A percentile compares a stretch with the other conserved stretches of the same genome.
Evolutionary conservation across 1,140 invertebrate genomes (phyloP).

Genomic region (Dinoponera quadriceps): DNA sequence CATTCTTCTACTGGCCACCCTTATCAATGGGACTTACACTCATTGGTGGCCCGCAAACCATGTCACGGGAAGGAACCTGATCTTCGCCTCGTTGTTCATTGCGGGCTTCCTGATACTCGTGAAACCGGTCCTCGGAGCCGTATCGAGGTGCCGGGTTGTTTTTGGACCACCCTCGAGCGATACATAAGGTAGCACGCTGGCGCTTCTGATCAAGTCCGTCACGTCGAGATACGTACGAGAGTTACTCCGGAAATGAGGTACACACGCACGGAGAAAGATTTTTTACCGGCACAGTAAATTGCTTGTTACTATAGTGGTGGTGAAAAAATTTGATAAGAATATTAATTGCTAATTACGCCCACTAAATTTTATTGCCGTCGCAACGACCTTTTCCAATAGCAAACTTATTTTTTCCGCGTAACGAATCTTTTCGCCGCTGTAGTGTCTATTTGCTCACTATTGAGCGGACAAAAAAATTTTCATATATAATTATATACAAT

Average conservation of each 20-base stretch:
- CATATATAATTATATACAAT: too few species aligned
- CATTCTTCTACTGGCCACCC: conserved; percentile 77
- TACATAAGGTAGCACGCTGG: conserved; percentile 5
- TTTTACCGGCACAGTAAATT: too few species aligned
- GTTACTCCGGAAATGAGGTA: not conserved
- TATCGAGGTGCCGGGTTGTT: conserved; percentile 77
- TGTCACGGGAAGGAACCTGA: conserved; percentile 71
- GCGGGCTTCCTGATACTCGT: conserved; percentile 78
- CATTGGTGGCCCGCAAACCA: conserved; percentile 74
- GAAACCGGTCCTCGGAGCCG: conserved; percentile 79
- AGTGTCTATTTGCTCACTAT: too few species aligned
- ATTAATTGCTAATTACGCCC: too few species aligned
- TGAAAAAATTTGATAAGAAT: too few species aligned
- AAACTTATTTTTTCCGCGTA: too few species aligned
- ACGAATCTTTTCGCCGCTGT: too few species aligned
- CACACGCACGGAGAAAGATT: too few species aligned
- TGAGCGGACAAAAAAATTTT: too few species aligned
- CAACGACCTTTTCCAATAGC: too few species aligned
- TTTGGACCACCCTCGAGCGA: conserved; percentile 65
- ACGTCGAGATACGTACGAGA: not conserved
- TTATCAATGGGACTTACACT: conserved; percentile 81
- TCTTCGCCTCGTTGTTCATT: conserved; percentile 78
- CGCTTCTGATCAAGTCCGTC: conserved; percentile 25
- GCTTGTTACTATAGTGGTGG: too few species aligned
- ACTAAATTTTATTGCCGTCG: too few species aligned